These are phyloP conservation scores for Bradypodion pumilum DNA, from an alignment of 2,797 vertebrate genomes.

Conservation along the genomic window DNA sequence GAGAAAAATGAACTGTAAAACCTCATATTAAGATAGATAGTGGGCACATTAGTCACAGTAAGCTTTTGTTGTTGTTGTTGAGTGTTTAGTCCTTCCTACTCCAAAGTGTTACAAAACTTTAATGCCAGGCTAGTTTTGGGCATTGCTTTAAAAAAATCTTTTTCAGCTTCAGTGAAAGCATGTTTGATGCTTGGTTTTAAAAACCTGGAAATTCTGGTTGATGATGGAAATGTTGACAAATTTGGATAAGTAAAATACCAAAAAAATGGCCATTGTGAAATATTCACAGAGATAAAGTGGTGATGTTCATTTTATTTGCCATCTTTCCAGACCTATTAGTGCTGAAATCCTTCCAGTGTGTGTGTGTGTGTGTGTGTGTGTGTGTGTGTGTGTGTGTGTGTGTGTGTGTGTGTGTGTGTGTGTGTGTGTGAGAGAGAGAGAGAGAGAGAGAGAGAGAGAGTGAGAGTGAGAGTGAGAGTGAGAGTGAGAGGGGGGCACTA, in stretches of 20 bases:
- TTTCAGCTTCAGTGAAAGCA: background rate
- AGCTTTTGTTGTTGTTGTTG: conserved; percentile 11
- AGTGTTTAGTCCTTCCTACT: background rate
- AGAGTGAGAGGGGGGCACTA: background rate
- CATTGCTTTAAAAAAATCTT: conserved; percentile 5
- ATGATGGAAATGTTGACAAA: conserved; percentile 32
- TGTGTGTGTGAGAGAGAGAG: too few species aligned
- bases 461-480: too few species aligned
- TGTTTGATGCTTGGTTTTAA: conserved; percentile 16
- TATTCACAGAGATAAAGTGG: conserved; percentile 17
- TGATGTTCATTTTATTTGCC: conserved; percentile 25
- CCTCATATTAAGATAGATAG: background rate
- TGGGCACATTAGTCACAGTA: background rate
- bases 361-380: too few species aligned
- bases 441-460: background rate
- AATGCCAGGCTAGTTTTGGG: conserved; percentile 25
- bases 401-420: too few species aligned
- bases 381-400: too few species aligned
- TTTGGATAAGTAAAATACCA: conserved; percentile 10
- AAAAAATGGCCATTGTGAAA: background rate
- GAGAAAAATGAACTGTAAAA: background rate
- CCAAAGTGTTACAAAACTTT: conserved; percentile 14
- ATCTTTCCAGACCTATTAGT: conserved; percentile 29
- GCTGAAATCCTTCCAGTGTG: conserved; percentile 37
- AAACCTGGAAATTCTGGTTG: conserved; percentile 40